phyloP scores from a whole-genome alignment of 2,113 vertebrate genomes.

The Erpornis zantholeuca region DNA sequence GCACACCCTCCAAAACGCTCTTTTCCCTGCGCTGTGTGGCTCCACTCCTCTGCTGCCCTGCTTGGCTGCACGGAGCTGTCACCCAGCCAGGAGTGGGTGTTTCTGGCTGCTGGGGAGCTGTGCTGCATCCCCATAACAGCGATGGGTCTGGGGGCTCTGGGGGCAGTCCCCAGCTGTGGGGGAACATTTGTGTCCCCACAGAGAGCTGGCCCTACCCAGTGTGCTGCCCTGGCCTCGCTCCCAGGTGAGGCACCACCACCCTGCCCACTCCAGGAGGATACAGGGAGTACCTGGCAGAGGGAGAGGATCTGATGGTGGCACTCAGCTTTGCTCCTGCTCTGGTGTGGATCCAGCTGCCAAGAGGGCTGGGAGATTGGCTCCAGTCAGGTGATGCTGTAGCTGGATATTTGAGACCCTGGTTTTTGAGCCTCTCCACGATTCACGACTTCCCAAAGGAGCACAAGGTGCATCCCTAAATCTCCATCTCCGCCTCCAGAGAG shows the following conservation, averaged over 20 bases:
- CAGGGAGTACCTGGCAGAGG: fast-evolving
- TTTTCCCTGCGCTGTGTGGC: background rate
- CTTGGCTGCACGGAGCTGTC: background rate
- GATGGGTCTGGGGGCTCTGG: background rate
- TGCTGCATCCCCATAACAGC: fast-evolving
- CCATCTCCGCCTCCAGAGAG: background rate
- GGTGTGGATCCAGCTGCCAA: background rate
- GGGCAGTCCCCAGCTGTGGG: fast-evolving
- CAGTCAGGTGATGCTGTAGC: background rate
- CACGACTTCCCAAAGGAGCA: background rate
- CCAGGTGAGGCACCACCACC: background rate
- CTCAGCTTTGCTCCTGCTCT: background rate
- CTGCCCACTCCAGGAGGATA: fast-evolving
- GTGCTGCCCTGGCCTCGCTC: fast-evolving
- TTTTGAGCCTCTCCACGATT: background rate
- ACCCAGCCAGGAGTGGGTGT: background rate
- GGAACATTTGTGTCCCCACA: background rate
- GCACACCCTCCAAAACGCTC: background rate
- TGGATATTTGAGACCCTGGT: background rate
- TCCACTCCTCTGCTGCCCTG: background rate
- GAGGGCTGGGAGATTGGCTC: background rate
- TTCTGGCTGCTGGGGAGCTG: background rate
- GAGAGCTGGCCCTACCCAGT: background rate
- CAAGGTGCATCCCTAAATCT: background rate
- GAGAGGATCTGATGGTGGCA: background rate